These are phyloP conservation scores for Drosophila oshimai DNA, from an alignment of 1,140 invertebrate species.

Conservation along the genomic window DNA sequence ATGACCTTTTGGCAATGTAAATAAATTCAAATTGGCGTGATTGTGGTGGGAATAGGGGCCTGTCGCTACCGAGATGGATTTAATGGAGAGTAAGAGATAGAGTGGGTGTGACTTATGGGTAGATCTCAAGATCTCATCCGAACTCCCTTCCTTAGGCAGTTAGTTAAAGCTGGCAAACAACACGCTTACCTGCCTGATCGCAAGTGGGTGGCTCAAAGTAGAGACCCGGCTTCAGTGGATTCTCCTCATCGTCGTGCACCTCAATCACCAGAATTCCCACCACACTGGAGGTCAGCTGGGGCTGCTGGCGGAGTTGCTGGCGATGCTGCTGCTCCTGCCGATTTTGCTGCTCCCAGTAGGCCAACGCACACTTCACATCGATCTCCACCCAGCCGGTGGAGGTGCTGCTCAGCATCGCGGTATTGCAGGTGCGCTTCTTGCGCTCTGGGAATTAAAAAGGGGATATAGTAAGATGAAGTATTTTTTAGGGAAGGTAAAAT, in stretches of 20 bases:
- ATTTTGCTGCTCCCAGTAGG: slow-evolving; percentile 71
- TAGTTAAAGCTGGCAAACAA: slow-evolving; percentile 79
- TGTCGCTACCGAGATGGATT: slow-evolving; percentile 4
- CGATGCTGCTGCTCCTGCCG: slow-evolving; percentile 24
- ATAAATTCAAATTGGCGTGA: slow-evolving; percentile 18
- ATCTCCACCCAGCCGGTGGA: slow-evolving; percentile 79
- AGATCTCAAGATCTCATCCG: neutral
- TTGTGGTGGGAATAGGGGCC: slow-evolving; percentile 17
- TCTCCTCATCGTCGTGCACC: slow-evolving; percentile 80
- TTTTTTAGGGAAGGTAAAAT: no score
- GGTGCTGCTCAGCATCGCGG: slow-evolving; percentile 67
- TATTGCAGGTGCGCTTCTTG: slow-evolving; percentile 81
- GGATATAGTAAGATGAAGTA: neutral
- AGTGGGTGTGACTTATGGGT: slow-evolving; percentile 4
- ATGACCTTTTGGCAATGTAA: slow-evolving; percentile 56
- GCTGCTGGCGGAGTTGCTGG: slow-evolving; percentile 19
- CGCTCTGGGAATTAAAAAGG: slow-evolving; percentile 40
- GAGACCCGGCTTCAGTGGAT: slow-evolving; percentile 67
- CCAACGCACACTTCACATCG: slow-evolving; percentile 74
- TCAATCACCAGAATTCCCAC: slow-evolving; percentile 74
- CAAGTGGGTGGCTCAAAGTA: slow-evolving; percentile 79
- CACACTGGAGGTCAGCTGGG: slow-evolving; percentile 34
- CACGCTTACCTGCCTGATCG: slow-evolving; percentile 82
- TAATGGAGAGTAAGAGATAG: neutral
- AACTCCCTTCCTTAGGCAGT: slow-evolving; percentile 19